Percentiles rank a stretch among this genome's conserved stretches.
phyloP scores from a whole-genome alignment of 1,140 invertebrate genomes.

The Dysdera silvatica region DNA sequence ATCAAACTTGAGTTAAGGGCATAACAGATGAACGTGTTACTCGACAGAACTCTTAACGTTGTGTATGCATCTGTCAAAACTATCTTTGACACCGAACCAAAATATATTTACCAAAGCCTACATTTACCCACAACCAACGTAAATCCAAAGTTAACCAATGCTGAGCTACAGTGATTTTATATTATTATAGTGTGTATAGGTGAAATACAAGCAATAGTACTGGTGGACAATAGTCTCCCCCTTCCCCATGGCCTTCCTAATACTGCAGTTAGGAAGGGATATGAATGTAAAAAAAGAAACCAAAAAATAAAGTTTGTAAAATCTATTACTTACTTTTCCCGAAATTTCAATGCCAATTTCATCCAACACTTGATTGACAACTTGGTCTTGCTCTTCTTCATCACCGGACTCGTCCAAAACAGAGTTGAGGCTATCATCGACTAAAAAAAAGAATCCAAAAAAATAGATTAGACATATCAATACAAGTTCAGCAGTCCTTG shows the following conservation, averaged over 20 bases:
- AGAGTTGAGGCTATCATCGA: constrained; percentile 83
- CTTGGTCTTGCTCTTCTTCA: constrained; percentile 76
- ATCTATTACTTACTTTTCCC: constrained; percentile 57
- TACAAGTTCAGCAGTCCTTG: neutral
- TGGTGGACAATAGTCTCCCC: neutral
- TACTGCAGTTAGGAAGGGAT: neutral
- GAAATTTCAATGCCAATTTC: constrained; percentile 93
- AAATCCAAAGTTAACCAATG: no score
- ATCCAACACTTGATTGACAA: constrained; percentile 81
- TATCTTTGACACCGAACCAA: no score
- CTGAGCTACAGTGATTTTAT: no score
- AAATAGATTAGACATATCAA: constrained; percentile 2
- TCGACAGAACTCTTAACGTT: no score
- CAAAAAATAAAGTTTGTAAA: constrained; percentile 8
- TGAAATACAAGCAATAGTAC: no score
- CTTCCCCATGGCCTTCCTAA: neutral
- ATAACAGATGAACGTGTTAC: no score
- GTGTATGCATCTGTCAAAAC: no score
- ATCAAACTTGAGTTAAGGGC: no score
- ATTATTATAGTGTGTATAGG: no score
- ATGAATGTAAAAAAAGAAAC: constrained; percentile 2
- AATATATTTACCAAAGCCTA: no score
- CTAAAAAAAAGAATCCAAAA: constrained; percentile 48
- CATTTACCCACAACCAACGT: no score
- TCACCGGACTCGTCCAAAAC: constrained; percentile 80